Percentiles rank a stretch among this genome's conserved stretches.
phyloP scores from a whole-genome alignment of 2,888 invertebrate species.

The Junonia oenone region DNA sequence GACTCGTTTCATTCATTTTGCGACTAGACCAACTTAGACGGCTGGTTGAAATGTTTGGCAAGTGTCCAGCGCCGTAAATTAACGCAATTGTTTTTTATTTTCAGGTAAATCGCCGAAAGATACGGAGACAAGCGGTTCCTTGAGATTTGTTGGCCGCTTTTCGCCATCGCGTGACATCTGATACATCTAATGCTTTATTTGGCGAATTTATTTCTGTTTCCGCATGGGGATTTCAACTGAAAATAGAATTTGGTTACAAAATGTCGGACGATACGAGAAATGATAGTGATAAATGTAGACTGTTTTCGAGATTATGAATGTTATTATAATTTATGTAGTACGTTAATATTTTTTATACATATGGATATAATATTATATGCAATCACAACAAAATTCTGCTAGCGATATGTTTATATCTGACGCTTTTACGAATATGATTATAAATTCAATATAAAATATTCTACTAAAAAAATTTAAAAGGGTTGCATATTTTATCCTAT shows the following conservation, averaged over 20 bases:
- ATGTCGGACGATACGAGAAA: not conserved
- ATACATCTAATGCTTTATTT: slow-evolving; percentile 31
- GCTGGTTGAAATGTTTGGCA: slow-evolving; percentile 74
- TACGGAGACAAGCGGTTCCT: slow-evolving; percentile 48
- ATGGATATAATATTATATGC: not conserved
- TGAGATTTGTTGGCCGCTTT: slow-evolving; percentile 43
- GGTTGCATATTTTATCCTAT: not conserved
- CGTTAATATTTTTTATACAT: not conserved
- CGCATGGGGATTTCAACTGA: slow-evolving; percentile 20
- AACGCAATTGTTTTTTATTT: slow-evolving; percentile 70
- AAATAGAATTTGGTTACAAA: slow-evolving; percentile 16
- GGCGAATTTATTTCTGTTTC: slow-evolving; percentile 27
- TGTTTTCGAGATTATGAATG: not conserved
- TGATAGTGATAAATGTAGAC: not conserved
- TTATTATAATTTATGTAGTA: not conserved
- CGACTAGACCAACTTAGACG: slow-evolving; percentile 66
- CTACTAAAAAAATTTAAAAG: not conserved
- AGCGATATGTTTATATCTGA: not conserved
- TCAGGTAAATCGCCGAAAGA: slow-evolving; percentile 74
- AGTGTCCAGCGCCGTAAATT: slow-evolving; percentile 70
- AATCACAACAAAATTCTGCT: not conserved
- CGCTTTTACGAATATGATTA: not conserved
- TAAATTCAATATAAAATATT: too few relatives aligned
- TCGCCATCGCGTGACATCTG: slow-evolving; percentile 34
- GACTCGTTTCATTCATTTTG: slow-evolving; percentile 69